Evolutionary conservation across 1,140 invertebrate species (phyloP), one percentile per base, ranked within the genome.

Genomic region (Chymomyza costata): DNA sequence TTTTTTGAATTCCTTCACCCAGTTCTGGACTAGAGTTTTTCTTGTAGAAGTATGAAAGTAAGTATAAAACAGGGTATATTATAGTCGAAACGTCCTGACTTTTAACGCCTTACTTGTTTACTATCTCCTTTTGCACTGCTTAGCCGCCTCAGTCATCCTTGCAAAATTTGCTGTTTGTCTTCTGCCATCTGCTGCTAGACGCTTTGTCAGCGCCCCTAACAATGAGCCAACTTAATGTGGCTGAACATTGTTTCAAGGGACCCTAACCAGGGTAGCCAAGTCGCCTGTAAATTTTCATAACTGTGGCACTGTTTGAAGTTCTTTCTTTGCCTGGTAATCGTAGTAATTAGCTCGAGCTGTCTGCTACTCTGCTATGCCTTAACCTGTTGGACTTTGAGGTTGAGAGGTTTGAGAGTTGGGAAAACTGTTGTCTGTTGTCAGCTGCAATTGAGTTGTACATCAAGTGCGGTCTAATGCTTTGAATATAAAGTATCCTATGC

Each of bases 341-440:
- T 25, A 3, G 28, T 54, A 74, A 74, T 74, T 60, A 73, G 50
- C 55, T 46, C 47, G 6, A 13, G 38, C 25, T 14, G n/a, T 40
- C 25, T 59, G 41, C 14, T 46, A n/a, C 41, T 51, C 51, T 56
- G 32, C 30, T n/a, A 8, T 41, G 32, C 50, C 40, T 41, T 48
- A 68, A 73, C 64, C 67, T 69, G 68, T 73, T 73, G 57, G 58
- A 35, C 53, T 32, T 56, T 19, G n/a, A n/a, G n/a, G n/a, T n/a
- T n/a, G n/a, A n/a, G n/a, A n/a, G n/a, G n/a, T n/a, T n/a, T n/a
- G n/a, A n/a, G n/a, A n/a, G n/a, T n/a, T n/a, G n/a, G n/a, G n/a
- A n/a, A n/a, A n/a, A n/a, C n/a, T n/a, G n/a, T n/a, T n/a, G n/a
- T n/a, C n/a, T n/a, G n/a, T n/a, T n/a, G n/a, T n/a, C 38, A 37